A percentile compares a stretch with the other conserved stretches of the same genome.
Conservation (phyloP, 1,140 invertebrate genomes). For the Drosophila tropicalis region DNA sequence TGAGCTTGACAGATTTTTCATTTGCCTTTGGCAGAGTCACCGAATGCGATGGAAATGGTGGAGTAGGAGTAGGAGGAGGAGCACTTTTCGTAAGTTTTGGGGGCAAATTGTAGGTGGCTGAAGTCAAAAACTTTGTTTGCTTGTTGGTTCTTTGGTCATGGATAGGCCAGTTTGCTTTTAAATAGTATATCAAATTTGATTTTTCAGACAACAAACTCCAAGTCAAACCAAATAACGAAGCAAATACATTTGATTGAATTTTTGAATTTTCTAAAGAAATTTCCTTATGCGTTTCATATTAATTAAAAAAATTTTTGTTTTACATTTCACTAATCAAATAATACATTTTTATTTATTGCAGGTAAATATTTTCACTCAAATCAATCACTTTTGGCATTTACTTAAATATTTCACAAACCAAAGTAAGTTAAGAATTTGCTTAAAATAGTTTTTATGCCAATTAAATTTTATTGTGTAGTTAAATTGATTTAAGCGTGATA, state of each 20-base stretch:
- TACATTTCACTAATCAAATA: neutral
- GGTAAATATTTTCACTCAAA: slow-evolving; percentile 27
- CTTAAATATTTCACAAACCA: no score
- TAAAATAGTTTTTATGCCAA: no score
- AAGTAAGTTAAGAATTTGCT: no score
- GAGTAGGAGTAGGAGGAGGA: neutral
- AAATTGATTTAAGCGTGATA: no score
- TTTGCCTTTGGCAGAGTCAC: slow-evolving; percentile 30
- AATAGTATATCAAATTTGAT: slow-evolving; percentile 9
- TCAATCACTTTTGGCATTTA: neutral
- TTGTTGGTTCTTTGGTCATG: slow-evolving; percentile 3
- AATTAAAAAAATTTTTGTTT: neutral
- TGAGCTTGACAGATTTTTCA: slow-evolving; percentile 79
- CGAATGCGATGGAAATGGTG: neutral
- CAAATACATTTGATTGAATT: neutral
- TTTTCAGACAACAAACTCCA: neutral
- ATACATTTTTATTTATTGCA: slow-evolving; percentile 29
- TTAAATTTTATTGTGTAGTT: no score
- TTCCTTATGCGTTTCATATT: no score
- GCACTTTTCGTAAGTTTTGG: slow-evolving; percentile 25
- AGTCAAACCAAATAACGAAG: neutral
- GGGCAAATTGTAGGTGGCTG: slow-evolving; percentile 12
- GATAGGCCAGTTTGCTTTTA: slow-evolving; percentile 10
- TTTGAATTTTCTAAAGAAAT: neutral
- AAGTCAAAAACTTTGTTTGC: slow-evolving; percentile 11